phyloP scores from a whole-genome alignment of 2,888 invertebrate genomes.

The Neoascia interrupta region DNA sequence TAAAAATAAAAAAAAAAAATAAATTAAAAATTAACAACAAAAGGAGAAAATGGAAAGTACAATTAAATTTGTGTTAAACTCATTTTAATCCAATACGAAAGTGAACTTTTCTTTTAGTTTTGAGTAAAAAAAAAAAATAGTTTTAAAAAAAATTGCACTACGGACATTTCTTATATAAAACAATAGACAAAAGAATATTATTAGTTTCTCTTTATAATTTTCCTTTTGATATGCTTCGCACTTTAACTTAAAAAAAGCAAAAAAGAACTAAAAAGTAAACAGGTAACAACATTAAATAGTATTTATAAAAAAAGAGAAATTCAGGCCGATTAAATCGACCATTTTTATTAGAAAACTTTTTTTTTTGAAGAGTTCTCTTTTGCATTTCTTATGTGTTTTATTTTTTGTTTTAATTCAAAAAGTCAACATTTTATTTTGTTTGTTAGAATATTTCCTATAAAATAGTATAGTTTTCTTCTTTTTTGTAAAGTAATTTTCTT shows the following conservation, averaged over 20 bases:
- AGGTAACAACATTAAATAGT: slow-evolving; percentile 68
- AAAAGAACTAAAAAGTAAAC: slow-evolving; percentile 51
- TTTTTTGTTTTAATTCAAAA: slow-evolving; percentile 35
- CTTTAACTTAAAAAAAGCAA: slow-evolving; percentile 27
- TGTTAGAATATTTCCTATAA: slow-evolving; percentile 53
- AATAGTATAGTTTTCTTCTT: slow-evolving; percentile 40
- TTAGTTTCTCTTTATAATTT: slow-evolving; percentile 15
- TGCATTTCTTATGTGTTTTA: slow-evolving; percentile 32
- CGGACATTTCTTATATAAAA: slow-evolving; percentile 47
- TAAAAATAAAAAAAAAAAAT: slow-evolving; percentile 42
- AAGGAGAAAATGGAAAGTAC: slow-evolving; percentile 15
- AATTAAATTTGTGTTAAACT: slow-evolving; percentile 76
- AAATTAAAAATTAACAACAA: slow-evolving; percentile 67
- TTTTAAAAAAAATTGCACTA: slow-evolving; percentile 59
- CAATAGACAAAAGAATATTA: slow-evolving; percentile 20
- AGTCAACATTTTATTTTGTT: slow-evolving; percentile 47
- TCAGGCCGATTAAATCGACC: slow-evolving; percentile 57
- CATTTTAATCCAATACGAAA: no score
- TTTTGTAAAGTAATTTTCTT: slow-evolving; percentile 70
- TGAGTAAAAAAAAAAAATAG: not conserved
- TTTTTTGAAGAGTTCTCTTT: no score
- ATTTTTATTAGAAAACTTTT: slow-evolving; percentile 6
- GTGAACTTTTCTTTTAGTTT: not conserved
- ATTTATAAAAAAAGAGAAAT: slow-evolving; percentile 51
- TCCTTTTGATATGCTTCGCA: slow-evolving; percentile 59